Base-by-base conservation (phyloP, 2,113 vertebrate genomes). In the Telmatochromis sp. region DNA sequence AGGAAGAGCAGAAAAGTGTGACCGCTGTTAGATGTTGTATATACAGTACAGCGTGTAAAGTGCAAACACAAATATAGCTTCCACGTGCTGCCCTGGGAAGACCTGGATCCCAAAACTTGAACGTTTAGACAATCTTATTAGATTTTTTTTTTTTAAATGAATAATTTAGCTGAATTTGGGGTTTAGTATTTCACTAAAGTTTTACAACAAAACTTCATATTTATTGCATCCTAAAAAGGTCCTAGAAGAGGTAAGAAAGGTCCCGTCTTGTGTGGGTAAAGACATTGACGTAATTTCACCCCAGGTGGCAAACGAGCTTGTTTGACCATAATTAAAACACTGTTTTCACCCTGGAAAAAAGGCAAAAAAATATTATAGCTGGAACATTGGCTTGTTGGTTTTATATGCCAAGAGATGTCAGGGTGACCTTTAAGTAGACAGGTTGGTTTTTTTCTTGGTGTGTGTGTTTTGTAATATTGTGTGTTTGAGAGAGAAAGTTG, bases 381-480 rank as follows among this genome's bases (percentile, higher is more conserved):
- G 37, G 82, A 89, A 95, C 71, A 89, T 86, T 84, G 80, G 55
- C 85, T 84, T 21, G 63, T 81, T 87, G 80, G 65, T 89, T 92
- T 94, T 90, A 92, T 92, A 75, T 82, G 89, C 78, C 58, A 15
- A 31, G 65, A 91, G 86, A 63, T 50, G 87, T 89, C 37, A 51
- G 80, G 13, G 42, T 95, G 95, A 95, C 95, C 95, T 96, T 96
- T 93, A 68, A 51, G 79, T 58, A 40, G 63, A 90, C 47, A 54
- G n/a, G 51, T 58, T 13, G 37, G 0, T 3, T 45, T 81, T 89
- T 33, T 79, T 12, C n/a, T 82, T 11, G 15, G 54, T 54, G 80
- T 26, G 8, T 45, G 68, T 47, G 13, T 17, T 42, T 45, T 45
- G 21, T 7, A 26, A 17, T 55, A 31, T 26, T 28, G 73, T 50